Evolutionary conservation across 2,113 vertebrate genomes (phyloP).

Genomic region (Trogon melanurus): DNA sequence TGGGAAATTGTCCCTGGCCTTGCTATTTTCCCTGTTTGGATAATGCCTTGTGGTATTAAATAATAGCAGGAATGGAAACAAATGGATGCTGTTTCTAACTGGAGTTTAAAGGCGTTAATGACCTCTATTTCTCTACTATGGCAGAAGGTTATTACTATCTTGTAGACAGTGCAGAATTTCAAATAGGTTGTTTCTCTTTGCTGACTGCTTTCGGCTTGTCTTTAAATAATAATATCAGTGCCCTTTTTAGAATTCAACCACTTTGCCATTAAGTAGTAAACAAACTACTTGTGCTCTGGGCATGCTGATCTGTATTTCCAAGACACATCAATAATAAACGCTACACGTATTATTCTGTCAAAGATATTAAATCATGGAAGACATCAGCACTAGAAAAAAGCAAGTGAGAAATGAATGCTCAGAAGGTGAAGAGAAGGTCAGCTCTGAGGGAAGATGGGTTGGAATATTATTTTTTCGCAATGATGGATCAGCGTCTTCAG

Average conservation of each 20-base stretch:
- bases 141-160: not conserved
- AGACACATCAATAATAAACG: not conserved
- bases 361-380: not conserved
- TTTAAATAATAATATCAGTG: conserved; percentile 15
- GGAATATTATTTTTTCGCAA: not conserved
- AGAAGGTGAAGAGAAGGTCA: not conserved
- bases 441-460: not conserved
- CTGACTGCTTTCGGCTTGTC: not conserved
- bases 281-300: conserved; percentile 14
- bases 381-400: not conserved
- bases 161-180: not conserved
- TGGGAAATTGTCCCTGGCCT: not conserved
- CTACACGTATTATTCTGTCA: not conserved
- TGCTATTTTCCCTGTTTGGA: not conserved
- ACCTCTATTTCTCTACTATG: not conserved
- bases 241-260: conserved; percentile 27
- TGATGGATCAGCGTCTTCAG: not conserved
- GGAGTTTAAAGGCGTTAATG: not conserved
- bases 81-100: not conserved
- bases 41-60: not conserved
- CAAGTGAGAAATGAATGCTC: not conserved
- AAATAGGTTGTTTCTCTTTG: not conserved
- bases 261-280: conserved; percentile 32
- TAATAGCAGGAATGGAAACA: not conserved
- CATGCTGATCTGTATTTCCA: conserved; percentile 3